Conservation (phyloP, 2,797 vertebrate genomes). For the Pantherophis alleghaniensis region DNA sequence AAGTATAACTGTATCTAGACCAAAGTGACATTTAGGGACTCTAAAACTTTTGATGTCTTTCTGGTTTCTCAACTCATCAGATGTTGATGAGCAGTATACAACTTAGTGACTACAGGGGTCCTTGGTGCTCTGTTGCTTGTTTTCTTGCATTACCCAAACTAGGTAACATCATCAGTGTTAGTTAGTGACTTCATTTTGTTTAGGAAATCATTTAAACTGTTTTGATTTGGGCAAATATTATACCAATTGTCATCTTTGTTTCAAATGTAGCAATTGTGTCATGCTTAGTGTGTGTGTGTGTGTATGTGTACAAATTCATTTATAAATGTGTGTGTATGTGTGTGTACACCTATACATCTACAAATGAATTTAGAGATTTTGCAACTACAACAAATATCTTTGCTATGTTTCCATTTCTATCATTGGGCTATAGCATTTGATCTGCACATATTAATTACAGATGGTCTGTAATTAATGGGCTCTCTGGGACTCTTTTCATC, state of each 20-base stretch:
- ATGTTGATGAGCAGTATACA: neutral
- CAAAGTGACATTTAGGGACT: neutral
- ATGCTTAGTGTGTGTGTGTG: neutral
- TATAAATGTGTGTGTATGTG: neutral
- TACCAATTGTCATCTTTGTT: neutral
- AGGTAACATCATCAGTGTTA: no score
- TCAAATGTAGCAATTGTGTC: neutral
- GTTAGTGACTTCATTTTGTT: neutral
- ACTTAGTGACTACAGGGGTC: no score
- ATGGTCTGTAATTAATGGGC: neutral
- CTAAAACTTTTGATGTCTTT: neutral
- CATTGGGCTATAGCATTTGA: neutral
- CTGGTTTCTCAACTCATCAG: neutral
- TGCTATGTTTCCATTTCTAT: neutral
- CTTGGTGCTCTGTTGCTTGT: no score
- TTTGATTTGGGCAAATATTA: neutral
- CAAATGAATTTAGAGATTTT: neutral
- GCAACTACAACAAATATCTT: no score
- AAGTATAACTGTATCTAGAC: neutral
- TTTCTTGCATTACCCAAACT: no score
- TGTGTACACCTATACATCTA: neutral
- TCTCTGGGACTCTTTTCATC: slow-evolving; percentile 39
- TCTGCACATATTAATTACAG: neutral
- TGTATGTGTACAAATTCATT: neutral
- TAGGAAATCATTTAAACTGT: neutral